Base-by-base conservation (phyloP, 1,140 invertebrate genomes). In the Contarinia nasturtii region DNA sequence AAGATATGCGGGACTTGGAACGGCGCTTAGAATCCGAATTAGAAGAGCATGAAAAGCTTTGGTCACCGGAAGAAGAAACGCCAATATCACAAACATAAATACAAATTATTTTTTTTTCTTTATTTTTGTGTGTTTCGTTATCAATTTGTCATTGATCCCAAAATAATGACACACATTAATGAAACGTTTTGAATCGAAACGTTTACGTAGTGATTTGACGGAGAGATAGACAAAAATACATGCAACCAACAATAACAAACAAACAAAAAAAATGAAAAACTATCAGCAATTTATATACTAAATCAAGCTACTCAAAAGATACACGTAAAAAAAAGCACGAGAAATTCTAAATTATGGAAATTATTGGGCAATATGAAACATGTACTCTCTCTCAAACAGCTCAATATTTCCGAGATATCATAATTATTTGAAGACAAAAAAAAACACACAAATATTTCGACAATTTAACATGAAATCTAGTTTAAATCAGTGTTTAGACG, bases 1-100 rank as follows among this genome's bases (percentile, higher is more conserved):
- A 79, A 53, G 77, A 79, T 54, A 79, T 79, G 68, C 65, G 72
- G 17, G 75, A 78, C 54, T 61, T 79, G 19, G 77, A 79, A 58
- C 57, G 77, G 34, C 66, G 75, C 48, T 74, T 73, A 67, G 72
- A 79, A 52, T 73, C 72, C 47, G 76, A 80, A 55, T 54, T 79
- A 19, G 73, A 78, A 54, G 75, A 79, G 56, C 73, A 78, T 44
- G 76, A 78, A 50, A 74, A 75, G 50, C 64, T 69, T 40, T 77
- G 75, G 75, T 76, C 72, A 19, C 72, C 66, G 48, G 73, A 75
- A 54, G 74, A 77, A 48, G 72, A 76, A 50, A 67, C 60, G 27
- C 42, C 42, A 38, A 38, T 38, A n/a, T n/a, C 12, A 17, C 15
- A 38, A n/a, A 17, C 36, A 38, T 38, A 20, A 19, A 43, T 7